Base-by-base conservation (phyloP, 30 jellyfish, hydroid and myxozoan species). In the Clytia hemisphaerica region DNA sequence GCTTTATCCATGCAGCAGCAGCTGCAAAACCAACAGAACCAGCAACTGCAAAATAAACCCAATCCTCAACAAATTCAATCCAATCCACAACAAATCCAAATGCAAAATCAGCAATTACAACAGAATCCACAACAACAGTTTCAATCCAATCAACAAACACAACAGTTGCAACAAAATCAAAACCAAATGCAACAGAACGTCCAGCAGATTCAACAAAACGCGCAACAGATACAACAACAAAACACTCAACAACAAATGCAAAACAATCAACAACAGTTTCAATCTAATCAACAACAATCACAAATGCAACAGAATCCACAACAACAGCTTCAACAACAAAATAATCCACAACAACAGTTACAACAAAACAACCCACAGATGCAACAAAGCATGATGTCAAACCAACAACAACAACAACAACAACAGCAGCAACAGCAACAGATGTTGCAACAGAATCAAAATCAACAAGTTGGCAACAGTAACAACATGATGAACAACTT, bases 261-360 rank as follows among this genome's bases (percentile, higher is more conserved):
- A 64, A 24, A 33, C 24, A 31, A 15, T 6, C 75, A 61, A 19
- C 70, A 3, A 3, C 70, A 57, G 0, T 44, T 21, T 21, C 84
- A 42, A 29, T 65, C 67, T 18, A 51, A 69, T 22, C 94, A 71
- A 46, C 92, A 76, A 37, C 91, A 77, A 31, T 82, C 64, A 45
- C 92, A 68, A 64, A 75, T 59, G 83, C 93, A 78, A 69, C 38
- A 33, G 59, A 72, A 30, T 45, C 73, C 51, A 35, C 61, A 75
- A 18, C 93, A 69, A 28, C 82, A 65, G 25, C 93, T 78, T 3
- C 92, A 76, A n/a, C 67, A 77, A 25, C 82, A 77, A 21, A 81
- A 77, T 55, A 42, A 12, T 42, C 54, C 81, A 15, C 46, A 72
- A 36, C 80, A 62, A 27, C 55, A 50, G 26, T 81, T 60, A 49